phyloP scores from a whole-genome alignment of 2,797 vertebrate species.

The Trachops cirrhosus region DNA sequence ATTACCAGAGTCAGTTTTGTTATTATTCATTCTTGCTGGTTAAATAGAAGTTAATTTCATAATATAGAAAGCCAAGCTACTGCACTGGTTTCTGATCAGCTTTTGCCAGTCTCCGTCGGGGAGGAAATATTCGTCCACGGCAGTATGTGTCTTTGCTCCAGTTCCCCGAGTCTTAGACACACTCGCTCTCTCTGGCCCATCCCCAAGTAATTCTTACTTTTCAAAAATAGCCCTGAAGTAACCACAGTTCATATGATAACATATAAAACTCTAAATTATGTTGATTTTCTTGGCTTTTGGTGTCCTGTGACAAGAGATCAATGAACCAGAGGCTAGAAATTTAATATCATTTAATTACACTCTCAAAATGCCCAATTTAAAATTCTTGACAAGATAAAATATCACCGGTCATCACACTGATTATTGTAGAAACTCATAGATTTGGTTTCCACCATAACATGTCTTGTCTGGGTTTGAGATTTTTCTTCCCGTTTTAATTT shows the following conservation, averaged over 20 bases:
- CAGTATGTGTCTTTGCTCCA: background rate
- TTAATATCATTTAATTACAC: background rate
- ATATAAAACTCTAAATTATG: background rate
- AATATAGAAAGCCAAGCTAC: background rate
- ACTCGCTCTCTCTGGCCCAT: background rate
- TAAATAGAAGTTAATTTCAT: slow-evolving; percentile 43
- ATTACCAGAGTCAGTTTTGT: slow-evolving; percentile 55
- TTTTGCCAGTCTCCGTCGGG: background rate
- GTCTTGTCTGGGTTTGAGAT: background rate
- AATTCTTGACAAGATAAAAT: slow-evolving; percentile 43
- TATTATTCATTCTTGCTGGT: slow-evolving; percentile 23
- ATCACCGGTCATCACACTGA: background rate
- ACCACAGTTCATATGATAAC: background rate
- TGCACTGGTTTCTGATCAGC: background rate
- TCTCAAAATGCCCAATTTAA: slow-evolving; percentile 32
- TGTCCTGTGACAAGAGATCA: background rate
- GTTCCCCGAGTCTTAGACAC: background rate
- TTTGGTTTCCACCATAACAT: background rate
- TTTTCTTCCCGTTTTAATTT: slow-evolving; percentile 24
- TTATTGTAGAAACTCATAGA: background rate
- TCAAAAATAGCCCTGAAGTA: background rate
- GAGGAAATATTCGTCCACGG: background rate
- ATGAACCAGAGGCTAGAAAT: background rate
- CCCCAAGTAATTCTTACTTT: background rate
- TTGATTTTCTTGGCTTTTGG: background rate